Evolutionary conservation across 2,113 vertebrate species (phyloP).

Genomic region (Tricholaema leucomelas): DNA sequence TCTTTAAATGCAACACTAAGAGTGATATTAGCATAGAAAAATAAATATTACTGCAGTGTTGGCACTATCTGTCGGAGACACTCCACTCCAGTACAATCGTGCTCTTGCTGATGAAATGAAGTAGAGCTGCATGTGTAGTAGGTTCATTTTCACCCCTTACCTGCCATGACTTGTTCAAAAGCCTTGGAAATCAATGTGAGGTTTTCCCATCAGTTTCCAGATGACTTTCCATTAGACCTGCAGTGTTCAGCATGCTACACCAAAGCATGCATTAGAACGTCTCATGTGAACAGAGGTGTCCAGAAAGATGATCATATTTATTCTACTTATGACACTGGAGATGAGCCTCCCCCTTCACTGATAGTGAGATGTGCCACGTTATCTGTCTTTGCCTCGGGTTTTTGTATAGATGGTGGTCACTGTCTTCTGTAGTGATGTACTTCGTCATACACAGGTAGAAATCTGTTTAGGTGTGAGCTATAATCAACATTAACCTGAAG

Average conservation of each 20-base stretch:
- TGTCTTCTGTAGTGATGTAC: not conserved
- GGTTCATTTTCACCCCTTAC: not conserved
- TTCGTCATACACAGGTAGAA: not conserved
- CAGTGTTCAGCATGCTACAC: not conserved
- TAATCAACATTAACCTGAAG: not conserved
- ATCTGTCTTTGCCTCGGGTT: not conserved
- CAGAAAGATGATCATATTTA: not conserved
- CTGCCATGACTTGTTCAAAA: not conserved
- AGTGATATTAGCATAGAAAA: constrained; percentile 3
- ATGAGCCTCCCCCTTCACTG: not conserved
- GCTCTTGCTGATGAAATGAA: not conserved
- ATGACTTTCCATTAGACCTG: not conserved
- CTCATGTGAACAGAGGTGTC: not conserved
- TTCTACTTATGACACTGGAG: not conserved
- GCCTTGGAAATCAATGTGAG: not conserved
- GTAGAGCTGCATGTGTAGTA: not conserved
- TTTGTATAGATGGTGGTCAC: not conserved
- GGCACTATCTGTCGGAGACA: not conserved
- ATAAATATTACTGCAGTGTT: not conserved
- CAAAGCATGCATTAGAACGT: not conserved
- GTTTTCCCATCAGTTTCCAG: not conserved
- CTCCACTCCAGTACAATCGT: not conserved
- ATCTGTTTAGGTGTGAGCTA: not conserved
- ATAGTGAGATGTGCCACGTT: not conserved
- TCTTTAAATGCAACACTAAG: not conserved